Conservation (phyloP, 2,888 invertebrate species). For the Odontocerum albicorne region DNA sequence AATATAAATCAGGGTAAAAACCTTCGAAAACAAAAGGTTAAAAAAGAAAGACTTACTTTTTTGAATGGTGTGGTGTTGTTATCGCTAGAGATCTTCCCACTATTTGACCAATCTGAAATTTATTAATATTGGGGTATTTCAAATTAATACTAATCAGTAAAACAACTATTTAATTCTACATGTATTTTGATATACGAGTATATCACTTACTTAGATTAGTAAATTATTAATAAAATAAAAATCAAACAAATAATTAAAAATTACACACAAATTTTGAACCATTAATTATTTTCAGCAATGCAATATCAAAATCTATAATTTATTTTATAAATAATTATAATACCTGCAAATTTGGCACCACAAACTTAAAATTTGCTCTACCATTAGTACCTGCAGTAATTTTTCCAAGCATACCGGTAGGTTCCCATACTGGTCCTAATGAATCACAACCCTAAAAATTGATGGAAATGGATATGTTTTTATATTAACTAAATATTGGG, state of each 20-base stretch:
- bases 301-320: not conserved
- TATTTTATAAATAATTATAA: not conserved
- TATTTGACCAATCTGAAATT: conserved; percentile 69
- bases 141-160: not conserved
- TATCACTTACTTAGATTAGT: not conserved
- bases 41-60: conserved; percentile 48
- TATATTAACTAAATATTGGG: too few relatives aligned
- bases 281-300: not conserved
- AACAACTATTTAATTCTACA: too few relatives aligned
- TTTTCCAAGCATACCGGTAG: conserved; percentile 69
- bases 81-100: conserved; percentile 80
- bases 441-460: conserved; percentile 34
- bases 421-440: conserved; percentile 39
- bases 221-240: conserved; percentile 5
- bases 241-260: not conserved
- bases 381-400: conserved; percentile 63
- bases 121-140: too few relatives aligned
- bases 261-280: not conserved
- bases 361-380: conserved; percentile 65
- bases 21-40: too few relatives aligned
- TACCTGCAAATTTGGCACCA: conserved; percentile 47
- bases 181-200: not conserved
- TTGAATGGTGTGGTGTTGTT: conserved; percentile 62
- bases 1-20: too few relatives aligned
- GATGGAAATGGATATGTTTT: too few relatives aligned